A percentile compares a stretch with the other conserved stretches of the same genome.
phyloP scores from a whole-genome alignment of 2,797 vertebrate species.

The Pipistrellus kuhlii region DNA sequence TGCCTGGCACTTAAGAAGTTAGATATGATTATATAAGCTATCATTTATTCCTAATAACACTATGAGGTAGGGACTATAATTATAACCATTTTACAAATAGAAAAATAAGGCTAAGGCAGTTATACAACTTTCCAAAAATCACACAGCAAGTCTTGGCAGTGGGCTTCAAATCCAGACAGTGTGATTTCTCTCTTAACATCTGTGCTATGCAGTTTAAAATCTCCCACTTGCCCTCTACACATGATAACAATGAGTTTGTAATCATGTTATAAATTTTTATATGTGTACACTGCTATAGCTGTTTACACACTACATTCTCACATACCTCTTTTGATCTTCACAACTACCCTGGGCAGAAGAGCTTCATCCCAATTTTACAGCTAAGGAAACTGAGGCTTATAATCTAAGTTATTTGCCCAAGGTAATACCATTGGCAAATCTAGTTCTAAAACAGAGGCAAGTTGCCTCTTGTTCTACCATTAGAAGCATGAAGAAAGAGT shows the following conservation, averaged over 20 bases:
- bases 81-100: background rate
- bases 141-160: background rate
- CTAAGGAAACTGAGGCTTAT: too few relatives aligned
- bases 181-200: background rate
- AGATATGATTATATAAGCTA: background rate
- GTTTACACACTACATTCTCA: constrained; percentile 12
- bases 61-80: background rate
- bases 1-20: constrained; percentile 1
- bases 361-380: background rate
- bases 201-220: background rate
- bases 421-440: background rate
- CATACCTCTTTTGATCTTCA: background rate
- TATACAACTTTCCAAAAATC: background rate
- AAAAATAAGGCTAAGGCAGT: constrained; percentile 15
- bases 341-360: background rate
- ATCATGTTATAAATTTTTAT: background rate
- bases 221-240: background rate
- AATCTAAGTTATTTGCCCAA: background rate
- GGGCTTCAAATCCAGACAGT: too few relatives aligned
- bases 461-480: background rate
- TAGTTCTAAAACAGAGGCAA: background rate
- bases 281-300: background rate
- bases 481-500: background rate
- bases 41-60: background rate
- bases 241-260: background rate